Conservation (phyloP, 2,113 vertebrate genomes). For the Mixornis gularis region DNA sequence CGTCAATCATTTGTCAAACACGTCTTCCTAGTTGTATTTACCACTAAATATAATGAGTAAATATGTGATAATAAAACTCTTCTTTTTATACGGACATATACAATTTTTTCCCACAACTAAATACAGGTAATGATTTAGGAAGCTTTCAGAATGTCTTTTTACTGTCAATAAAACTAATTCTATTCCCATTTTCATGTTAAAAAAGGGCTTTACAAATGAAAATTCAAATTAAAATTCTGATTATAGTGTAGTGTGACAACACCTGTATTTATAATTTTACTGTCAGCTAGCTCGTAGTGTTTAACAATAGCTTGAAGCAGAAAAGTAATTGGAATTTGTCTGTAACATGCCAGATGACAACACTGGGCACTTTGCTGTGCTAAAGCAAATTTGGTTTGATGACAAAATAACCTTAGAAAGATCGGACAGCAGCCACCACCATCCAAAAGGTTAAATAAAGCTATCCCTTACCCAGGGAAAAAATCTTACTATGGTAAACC, state of each 20-base stretch:
- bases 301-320: slow-evolving; percentile 84
- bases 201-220: slow-evolving; percentile 84
- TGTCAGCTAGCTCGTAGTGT: slow-evolving; percentile 83
- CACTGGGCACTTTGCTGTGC: slow-evolving; percentile 69
- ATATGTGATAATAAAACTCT: slow-evolving; percentile 86
- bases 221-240: slow-evolving; percentile 89
- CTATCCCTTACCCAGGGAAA: not conserved
- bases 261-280: slow-evolving; percentile 90
- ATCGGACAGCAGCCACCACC: not conserved
- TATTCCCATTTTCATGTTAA: slow-evolving; percentile 79
- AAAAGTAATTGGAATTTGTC: slow-evolving; percentile 87
- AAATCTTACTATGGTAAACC: not conserved
- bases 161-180: slow-evolving; percentile 89
- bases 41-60: slow-evolving; percentile 81
- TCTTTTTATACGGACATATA: slow-evolving; percentile 79
- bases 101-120: slow-evolving; percentile 74
- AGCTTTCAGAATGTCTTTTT: slow-evolving; percentile 86
- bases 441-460: slow-evolving; percentile 33
- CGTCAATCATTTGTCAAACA: slow-evolving; percentile 82
- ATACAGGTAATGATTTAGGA: slow-evolving; percentile 83
- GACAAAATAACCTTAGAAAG: slow-evolving; percentile 76
- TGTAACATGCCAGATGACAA: slow-evolving; percentile 82
- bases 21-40: slow-evolving; percentile 80
- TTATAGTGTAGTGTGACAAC: slow-evolving; percentile 87
- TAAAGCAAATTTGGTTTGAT: slow-evolving; percentile 75